Evolutionary conservation across 2,888 invertebrate species (phyloP).

Genomic region (Acronicta aceris): DNA sequence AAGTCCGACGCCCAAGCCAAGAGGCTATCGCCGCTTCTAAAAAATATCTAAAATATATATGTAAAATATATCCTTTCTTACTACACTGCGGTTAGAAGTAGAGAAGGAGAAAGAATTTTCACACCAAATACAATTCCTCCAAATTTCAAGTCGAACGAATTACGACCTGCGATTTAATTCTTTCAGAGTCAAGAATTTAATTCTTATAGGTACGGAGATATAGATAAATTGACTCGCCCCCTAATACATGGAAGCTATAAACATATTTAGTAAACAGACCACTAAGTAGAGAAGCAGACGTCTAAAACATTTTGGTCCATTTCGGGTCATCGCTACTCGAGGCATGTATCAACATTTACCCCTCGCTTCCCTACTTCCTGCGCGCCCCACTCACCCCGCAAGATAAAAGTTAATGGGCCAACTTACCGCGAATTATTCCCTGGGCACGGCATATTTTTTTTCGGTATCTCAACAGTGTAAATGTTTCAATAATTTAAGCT

Average conservation of each 20-base stretch:
- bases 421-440: constrained; percentile 84
- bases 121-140: no score
- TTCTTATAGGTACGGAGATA: no score
- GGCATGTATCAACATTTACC: constrained; percentile 59
- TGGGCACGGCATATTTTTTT: constrained; percentile 62
- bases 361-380: constrained; percentile 54
- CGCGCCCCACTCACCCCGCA: constrained; percentile 55
- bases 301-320: constrained; percentile 51
- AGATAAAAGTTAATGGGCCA: constrained; percentile 86
- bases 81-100: no score
- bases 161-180: no score
- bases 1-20: no score
- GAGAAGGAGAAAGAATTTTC: no score
- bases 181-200: no score
- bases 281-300: constrained; percentile 7
- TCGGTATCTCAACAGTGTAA: constrained; percentile 62
- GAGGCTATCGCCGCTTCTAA: no score
- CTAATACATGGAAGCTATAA: not conserved
- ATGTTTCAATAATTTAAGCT: constrained; percentile 69
- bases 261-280: not conserved
- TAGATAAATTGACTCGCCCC: no score
- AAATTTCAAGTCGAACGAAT: no score
- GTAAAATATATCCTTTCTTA: no score
- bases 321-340: constrained; percentile 54
- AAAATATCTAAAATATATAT: no score